These are phyloP conservation scores for Anarsia innoxiella DNA, from an alignment of 2,888 invertebrate genomes.

Conservation along the genomic window DNA sequence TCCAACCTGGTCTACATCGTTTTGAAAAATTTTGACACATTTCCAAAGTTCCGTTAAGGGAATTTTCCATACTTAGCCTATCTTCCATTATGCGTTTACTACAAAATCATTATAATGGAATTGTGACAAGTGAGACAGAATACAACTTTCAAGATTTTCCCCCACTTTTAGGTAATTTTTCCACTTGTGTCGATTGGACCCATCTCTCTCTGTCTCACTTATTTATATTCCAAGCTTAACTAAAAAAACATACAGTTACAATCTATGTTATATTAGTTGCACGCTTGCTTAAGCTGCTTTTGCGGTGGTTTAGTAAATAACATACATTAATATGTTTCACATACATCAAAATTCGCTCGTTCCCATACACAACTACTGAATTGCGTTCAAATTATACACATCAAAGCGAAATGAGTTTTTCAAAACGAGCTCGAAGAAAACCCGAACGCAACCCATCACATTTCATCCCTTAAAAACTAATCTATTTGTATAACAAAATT, in stretches of 20 bases:
- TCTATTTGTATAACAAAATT: conserved; percentile 51
- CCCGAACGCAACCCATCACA: too few species aligned
- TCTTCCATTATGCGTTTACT: conserved; percentile 48
- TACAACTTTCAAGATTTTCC: too few species aligned
- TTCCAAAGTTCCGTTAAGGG: conserved; percentile 36
- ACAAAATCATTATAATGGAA: conserved; percentile 42
- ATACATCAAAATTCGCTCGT: conserved; percentile 60
- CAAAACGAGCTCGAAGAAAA: too few species aligned
- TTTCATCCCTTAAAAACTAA: conserved; percentile 25
- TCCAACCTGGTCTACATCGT: conserved; percentile 51
- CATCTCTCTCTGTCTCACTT: conserved; percentile 23
- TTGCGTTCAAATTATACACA: conserved; percentile 1
- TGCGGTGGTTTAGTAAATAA: conserved; percentile 61
- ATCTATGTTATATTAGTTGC: conserved; percentile 54
- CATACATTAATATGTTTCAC: conserved; percentile 39
- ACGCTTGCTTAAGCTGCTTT: conserved; percentile 64
- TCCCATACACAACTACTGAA: conserved; percentile 39
- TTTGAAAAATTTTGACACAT: conserved; percentile 68
- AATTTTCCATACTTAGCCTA: conserved; percentile 38
- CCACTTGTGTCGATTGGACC: conserved; percentile 4
- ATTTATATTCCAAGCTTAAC: conserved; percentile 36
- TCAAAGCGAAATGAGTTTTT: too few species aligned
- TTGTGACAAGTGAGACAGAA: conserved; percentile 27
- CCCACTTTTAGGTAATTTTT: too few species aligned
- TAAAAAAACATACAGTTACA: conserved; percentile 44